These are phyloP conservation scores for Cacoxenus indagator DNA, from an alignment of 2,888 invertebrate species.

Conservation along the genomic window DNA sequence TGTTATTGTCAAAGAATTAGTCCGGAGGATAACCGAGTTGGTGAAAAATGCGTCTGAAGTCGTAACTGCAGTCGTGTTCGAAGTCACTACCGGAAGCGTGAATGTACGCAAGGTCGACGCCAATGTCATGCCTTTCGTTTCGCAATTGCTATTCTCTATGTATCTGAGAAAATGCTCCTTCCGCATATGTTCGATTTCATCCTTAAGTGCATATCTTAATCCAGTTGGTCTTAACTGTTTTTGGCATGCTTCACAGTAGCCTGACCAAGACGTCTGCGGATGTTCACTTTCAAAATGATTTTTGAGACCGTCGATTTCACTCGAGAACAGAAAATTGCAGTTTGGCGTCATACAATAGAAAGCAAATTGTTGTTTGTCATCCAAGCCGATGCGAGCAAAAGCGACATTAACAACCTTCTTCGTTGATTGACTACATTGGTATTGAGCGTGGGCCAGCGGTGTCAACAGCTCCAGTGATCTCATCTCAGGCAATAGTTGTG, in stretches of 20 bases:
- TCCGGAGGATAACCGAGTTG: background rate
- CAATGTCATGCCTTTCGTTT: background rate
- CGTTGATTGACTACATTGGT: slow-evolving; percentile 34
- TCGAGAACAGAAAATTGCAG: slow-evolving; percentile 65
- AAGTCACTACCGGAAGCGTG: too few relatives aligned
- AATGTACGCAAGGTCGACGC: background rate
- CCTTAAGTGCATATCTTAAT: background rate
- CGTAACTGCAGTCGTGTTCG: too few relatives aligned
- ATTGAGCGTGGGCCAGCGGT: background rate
- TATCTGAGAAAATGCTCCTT: slow-evolving; percentile 39
- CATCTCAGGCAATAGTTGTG: slow-evolving; percentile 43
- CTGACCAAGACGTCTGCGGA: slow-evolving; percentile 73
- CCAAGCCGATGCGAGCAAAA: slow-evolving; percentile 36
- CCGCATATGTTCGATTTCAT: slow-evolving; percentile 63
- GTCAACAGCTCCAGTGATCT: slow-evolving; percentile 33
- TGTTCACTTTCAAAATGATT: slow-evolving; percentile 66
- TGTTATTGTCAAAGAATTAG: too few relatives aligned
- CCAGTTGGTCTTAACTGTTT: slow-evolving; percentile 24
- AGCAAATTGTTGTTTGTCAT: slow-evolving; percentile 35
- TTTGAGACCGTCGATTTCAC: slow-evolving; percentile 60
- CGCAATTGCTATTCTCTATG: background rate
- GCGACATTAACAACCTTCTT: slow-evolving; percentile 52
- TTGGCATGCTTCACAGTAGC: slow-evolving; percentile 73
- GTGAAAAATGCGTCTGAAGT: too few relatives aligned
- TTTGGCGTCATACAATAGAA: slow-evolving; percentile 62